phyloP scores from a whole-genome alignment of 2,888 invertebrate species.

The Andrena praecox region DNA sequence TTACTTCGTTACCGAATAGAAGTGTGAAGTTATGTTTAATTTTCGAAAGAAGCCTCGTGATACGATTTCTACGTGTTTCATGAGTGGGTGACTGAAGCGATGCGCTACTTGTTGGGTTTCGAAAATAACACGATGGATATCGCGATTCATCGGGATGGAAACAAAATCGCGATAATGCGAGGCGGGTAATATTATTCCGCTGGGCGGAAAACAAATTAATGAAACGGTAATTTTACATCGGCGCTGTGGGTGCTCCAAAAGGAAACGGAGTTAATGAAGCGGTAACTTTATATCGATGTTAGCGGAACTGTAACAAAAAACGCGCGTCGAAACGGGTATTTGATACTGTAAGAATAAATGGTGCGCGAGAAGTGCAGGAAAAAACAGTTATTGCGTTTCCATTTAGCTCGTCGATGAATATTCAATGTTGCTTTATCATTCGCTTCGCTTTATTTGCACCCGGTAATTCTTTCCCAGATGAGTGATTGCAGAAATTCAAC shows the following conservation, averaged over 20 bases:
- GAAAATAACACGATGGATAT: neutral
- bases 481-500: neutral
- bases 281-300: slow-evolving; percentile 13
- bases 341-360: slow-evolving; percentile 12
- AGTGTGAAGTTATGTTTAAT: too few relatives aligned
- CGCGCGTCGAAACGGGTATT: neutral
- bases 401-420: slow-evolving; percentile 5
- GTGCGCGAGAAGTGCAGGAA: neutral
- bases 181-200: neutral
- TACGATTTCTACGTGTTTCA: too few relatives aligned
- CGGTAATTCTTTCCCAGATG: neutral
- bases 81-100: too few relatives aligned
- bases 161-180: neutral
- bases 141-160: neutral
- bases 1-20: too few relatives aligned
- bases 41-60: too few relatives aligned
- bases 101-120: neutral
- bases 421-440: slow-evolving; percentile 5
- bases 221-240: slow-evolving; percentile 6
- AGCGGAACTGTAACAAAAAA: slow-evolving; percentile 7
- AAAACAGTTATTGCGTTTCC: neutral
- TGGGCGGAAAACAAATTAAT: slow-evolving; percentile 2
- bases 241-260: neutral
- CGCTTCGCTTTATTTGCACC: neutral
- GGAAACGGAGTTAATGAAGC: slow-evolving; percentile 23